Evolutionary conservation across 2,113 vertebrate species (phyloP).

Genomic region (Mus musculus): DNA sequence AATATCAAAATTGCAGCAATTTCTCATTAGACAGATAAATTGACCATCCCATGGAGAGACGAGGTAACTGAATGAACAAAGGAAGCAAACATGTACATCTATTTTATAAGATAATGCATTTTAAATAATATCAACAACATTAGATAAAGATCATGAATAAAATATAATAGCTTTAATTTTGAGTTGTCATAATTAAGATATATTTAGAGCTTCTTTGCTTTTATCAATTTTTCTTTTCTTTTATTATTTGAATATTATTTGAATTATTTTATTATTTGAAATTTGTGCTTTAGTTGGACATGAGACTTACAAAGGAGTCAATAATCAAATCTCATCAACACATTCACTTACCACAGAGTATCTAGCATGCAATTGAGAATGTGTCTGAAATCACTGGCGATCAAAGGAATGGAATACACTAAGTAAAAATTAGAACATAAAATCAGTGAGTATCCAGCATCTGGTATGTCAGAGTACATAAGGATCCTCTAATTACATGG

Average conservation of each 20-base stretch:
- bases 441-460: background rate
- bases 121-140: constrained; percentile 45
- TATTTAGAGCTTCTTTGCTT: constrained; percentile 44
- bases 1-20: constrained; percentile 57
- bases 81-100: constrained; percentile 9
- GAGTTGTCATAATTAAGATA: constrained; percentile 38
- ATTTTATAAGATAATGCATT: constrained; percentile 34
- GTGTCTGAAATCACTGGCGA: background rate
- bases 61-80: constrained; percentile 28
- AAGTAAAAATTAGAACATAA: background rate
- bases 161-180: constrained; percentile 65
- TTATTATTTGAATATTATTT: constrained; percentile 40
- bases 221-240: constrained; percentile 49
- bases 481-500: background rate
- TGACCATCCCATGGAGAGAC: constrained; percentile 41
- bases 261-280: constrained; percentile 31
- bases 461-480: background rate
- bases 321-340: background rate
- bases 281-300: background rate
- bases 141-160: constrained; percentile 38
- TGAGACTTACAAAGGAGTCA: constrained; percentile 1
- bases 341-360: background rate
- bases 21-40: constrained; percentile 52
- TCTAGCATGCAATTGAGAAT: background rate
- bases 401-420: background rate